Base-by-base conservation (phyloP, 2,888 invertebrate genomes). In the Clunio marinus region DNA sequence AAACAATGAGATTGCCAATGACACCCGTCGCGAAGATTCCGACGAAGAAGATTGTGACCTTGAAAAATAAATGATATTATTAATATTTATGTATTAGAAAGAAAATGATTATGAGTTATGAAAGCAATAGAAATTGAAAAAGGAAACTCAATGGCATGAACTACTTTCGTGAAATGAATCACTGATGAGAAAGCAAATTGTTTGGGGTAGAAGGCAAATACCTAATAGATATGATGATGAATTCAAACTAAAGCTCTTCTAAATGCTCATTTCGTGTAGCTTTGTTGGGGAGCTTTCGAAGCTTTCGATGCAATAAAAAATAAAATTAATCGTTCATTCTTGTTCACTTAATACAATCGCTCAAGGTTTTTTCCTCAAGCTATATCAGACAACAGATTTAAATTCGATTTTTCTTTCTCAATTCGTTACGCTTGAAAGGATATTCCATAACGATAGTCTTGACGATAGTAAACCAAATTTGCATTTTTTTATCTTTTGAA, bases 1-100 rank as follows among this genome's bases (percentile, higher is more conserved):
- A 94, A 5, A 94, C 93, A 2, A 87, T 84, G 25, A 89, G 80
- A 75, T 95, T 95, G 2, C 95, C 95, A 58, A 89, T 80, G 35
- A 93, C 83, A 0, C 94, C 94, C 0, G 91, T 89, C 58, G 93
- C 78, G 77, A 94, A 93, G 70, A 94, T 89, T 68, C 86, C 77
- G 70, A 87, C 81, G 74, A 93, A 88, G 32, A 88, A 82, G 67
- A 86, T 81, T 0, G 89, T 89, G 82, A 78, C 74, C 79, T 79
- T 72, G 5, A 74, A 74, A n/a, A 70, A 51, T 8, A 10, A 32
- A 32, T 32, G 32, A 10, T 8, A 32, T 8, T 10, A 8, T 32
- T 32, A 32, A 32, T 8, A 32, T 10, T 32, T 32, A 32, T 10
- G 45, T 22, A 69, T 69, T 17, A 80, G 35, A 2, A 77, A 76